Evolutionary conservation across 23 tunicate species (phyloP), one percentile per base, ranked within the genome.

Genomic region (Trididemnum nubilum): DNA sequence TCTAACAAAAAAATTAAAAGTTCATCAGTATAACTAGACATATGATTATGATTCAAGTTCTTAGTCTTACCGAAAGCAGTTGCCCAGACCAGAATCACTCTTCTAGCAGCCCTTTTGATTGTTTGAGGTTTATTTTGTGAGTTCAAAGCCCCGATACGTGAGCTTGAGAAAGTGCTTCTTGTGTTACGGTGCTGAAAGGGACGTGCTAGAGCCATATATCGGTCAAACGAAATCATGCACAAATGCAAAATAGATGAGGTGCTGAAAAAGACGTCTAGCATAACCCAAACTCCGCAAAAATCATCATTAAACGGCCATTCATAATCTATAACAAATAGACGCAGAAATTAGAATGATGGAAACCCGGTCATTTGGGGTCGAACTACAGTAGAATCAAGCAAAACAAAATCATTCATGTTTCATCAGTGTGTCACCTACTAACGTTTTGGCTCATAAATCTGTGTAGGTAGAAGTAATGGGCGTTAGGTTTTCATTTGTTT

Each of bases 191-290:
- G 52, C 5, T 69, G 85, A 52, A 92, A 87, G 1, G 97, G 97
- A 0, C 82, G 73, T 1, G 97, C 65, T 2, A 92, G 78, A 19
- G 97, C 97, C 73, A 87, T 27, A 79, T 92, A 92, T 26, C 97
- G 80, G 39, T 92, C 92, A 29, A 92, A 70, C 22, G 97, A 92
- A 3, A 92, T 77, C 88, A 82, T 86, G 85, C 97, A 92, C 65
- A 92, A 77, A 78, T 92, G 97, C 24, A 92, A 81, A 18, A 92
- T 92, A 7, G 97, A 92, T 25, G 97, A 82, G 7, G 97, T 86
- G 85, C 97, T 92, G 80, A 92, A 92, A 64, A 91, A 83, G n/a
- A 92, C 97, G 67, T 92, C 97, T 61, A 92, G 57, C 97, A 92
- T 92, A 37, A 72, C 82, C 97, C 97, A 92, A 2, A 83, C 69